Evolutionary conservation across 2,888 invertebrate genomes (phyloP), one percentile per base, ranked within the genome.

Genomic region (Cyrtodaria siliqua): DNA sequence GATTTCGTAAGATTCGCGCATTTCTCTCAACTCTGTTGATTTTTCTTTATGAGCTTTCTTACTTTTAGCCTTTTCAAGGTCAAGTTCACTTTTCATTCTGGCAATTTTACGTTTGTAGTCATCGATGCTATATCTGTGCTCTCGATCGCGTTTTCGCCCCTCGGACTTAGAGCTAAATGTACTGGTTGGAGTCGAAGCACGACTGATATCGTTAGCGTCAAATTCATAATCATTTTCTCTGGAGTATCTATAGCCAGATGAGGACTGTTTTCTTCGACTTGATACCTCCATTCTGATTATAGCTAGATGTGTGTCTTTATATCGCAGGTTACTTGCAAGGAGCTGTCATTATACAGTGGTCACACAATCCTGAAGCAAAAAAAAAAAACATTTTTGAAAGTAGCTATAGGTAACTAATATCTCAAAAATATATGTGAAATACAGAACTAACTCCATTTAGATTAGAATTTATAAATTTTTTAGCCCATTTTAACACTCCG

Each of bases 171-270:
- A 86, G 64, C 87, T 87, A 68, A 84, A 83, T 42, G 86, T 86
- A 62, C 88, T 87, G 38, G 83, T 84, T n/a, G 89, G 89, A 27
- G 87, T 87, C 27, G 87, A 87, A n/a, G 89, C 88, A 55, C 89
- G 77, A 60, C 88, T 88, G 40, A 87, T 87, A 53, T 89, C 89
- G 63, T 89, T 87, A 69, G 88, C 81, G 62, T 89, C 88, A 74
- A 87, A 86, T 59, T 89, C 88, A 67, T 87, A 83, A 52, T 88
- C 87, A 38, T 87, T 84, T 14, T 83, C 68, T 18, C 68, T 44
- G 9, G 47, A 29, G 47, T 66, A 20, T 20, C 52, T 56, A 42
- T 57, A 50, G 26, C 62, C 52, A 6, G 70, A 50, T 2, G 69
- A 69, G 12, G 47, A n/a, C 24, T 24, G 47, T 49, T 63, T 70